Evolutionary conservation across 2,888 invertebrate genomes (phyloP).

Genomic region (Mimumesa dahlbomi): DNA sequence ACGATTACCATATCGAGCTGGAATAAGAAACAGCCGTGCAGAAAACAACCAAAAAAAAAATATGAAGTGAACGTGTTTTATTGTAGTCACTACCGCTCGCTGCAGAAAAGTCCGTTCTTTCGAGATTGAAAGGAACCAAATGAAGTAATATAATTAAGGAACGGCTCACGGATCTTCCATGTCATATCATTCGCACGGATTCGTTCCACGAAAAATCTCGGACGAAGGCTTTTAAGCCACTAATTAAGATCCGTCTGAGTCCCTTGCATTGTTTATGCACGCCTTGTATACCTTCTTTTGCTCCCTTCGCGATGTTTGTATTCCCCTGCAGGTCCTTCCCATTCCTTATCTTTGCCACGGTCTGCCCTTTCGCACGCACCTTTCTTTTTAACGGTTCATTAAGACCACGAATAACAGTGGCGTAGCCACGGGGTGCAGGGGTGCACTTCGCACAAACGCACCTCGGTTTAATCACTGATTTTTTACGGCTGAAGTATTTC

Average conservation of each 20-base stretch:
- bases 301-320: conserved; percentile 6
- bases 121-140: not conserved
- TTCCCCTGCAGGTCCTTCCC: not conserved
- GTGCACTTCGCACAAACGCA: no score
- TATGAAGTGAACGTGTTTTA: no score
- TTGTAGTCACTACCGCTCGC: no score
- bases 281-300: conserved; percentile 10
- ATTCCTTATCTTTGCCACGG: not conserved
- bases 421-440: no score
- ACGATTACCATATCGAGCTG: no score
- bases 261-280: conserved; percentile 52
- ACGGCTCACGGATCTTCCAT: conserved; percentile 4
- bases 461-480: no score
- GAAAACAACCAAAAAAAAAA: no score
- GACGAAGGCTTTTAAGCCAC: conserved; percentile 11
- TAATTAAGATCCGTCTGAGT: conserved; percentile 45
- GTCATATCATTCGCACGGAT: conserved; percentile 17
- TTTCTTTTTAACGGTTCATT: conserved; percentile 5
- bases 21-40: no score
- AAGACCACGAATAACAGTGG: no score
- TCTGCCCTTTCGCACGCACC: not conserved
- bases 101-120: not conserved
- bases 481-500: no score
- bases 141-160: conserved; percentile 6
- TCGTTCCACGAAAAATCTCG: conserved; percentile 30